Evolutionary conservation across 2,888 invertebrate species (phyloP).

Genomic region (Drosophila setosimentum): DNA sequence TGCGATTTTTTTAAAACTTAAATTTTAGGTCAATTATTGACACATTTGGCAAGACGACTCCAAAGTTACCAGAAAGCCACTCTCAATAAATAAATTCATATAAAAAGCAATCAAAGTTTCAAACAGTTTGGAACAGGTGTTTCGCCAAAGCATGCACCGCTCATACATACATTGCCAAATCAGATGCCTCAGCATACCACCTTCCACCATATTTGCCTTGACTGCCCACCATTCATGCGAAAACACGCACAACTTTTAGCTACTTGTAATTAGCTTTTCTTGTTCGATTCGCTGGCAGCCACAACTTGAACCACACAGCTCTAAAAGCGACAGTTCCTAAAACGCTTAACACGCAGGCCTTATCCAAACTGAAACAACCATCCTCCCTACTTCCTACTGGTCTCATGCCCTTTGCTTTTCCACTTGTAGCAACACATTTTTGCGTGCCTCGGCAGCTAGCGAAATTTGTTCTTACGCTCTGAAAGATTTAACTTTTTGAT

Average conservation of each 20-base stretch:
- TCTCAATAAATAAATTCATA: slow-evolving; percentile 45
- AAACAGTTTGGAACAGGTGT: slow-evolving; percentile 73
- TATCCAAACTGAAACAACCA: slow-evolving; percentile 24
- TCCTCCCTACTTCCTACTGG: neutral
- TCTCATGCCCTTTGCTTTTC: neutral
- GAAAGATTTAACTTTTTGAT: slow-evolving; percentile 82
- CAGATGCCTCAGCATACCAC: slow-evolving; percentile 10
- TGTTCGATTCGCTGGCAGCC: slow-evolving; percentile 74
- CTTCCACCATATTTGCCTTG: slow-evolving; percentile 4
- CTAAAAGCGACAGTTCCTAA: slow-evolving; percentile 58
- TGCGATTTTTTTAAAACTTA: slow-evolving; percentile 41
- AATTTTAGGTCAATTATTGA: slow-evolving; percentile 68
- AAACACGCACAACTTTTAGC: slow-evolving; percentile 76
- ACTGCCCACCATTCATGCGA: slow-evolving; percentile 59
- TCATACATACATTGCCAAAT: slow-evolving; percentile 17
- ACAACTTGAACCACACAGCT: slow-evolving; percentile 38
- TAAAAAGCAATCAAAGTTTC: slow-evolving; percentile 79
- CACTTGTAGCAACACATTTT: slow-evolving; percentile 55
- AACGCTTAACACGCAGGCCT: slow-evolving; percentile 66
- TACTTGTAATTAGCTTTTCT: slow-evolving; percentile 81
- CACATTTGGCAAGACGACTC: slow-evolving; percentile 59
- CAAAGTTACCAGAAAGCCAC: slow-evolving; percentile 26
- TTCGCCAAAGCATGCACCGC: slow-evolving; percentile 33
- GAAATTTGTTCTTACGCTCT: slow-evolving; percentile 69
- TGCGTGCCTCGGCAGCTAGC: slow-evolving; percentile 65